Evolutionary conservation across 2,113 vertebrate species (phyloP), one percentile per base, ranked within the genome.

Genomic region (Ursus arctos): DNA sequence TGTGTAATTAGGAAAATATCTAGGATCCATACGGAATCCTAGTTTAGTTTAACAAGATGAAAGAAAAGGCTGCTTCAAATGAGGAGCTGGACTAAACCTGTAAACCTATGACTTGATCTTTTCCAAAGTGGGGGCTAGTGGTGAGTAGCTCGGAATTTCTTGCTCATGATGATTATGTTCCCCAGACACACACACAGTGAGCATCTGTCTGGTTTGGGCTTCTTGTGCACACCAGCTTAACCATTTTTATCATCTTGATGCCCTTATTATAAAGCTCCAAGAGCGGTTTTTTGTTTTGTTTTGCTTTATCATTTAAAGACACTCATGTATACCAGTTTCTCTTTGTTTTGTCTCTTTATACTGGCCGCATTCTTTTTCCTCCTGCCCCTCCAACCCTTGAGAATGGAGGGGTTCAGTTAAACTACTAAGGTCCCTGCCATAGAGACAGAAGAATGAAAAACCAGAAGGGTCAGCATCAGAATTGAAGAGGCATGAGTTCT

Each of bases 371-470:
- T 74, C 77, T 67, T 16, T 40, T 33, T 74, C 33, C 12, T 74
- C 11, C 3, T 4, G 40, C 28, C 7, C 43, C 31, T 6, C 6
- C 21, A 36, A 3, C 28, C 21, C 67, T 14, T 74, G 63, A 93
- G 31, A 28, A 86, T 19, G 31, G 6, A 74, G n/a, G 4, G 22
- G 22, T 9, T 92, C 24, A 13, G 28, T 79, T 53, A 55, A 47
- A 65, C 33, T 36, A 22, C 11, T 18, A 19, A 6, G 4, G 4
- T 12, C 4, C 26, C 9, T 6, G 3, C 28, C 13, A 1, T 7
- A 24, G 13, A n/a, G 21, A 67, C 15, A 43, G 28, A 67, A 40
- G 28, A 76, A 13, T 43, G 55, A 33, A 26, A 26, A 21, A n/a
- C 11, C 2, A 10, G 7, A 3, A 6, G 21, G 22, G 53, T 63